Evolutionary conservation across 2,797 vertebrate species (phyloP).

Genomic region (Masticophis lateralis): DNA sequence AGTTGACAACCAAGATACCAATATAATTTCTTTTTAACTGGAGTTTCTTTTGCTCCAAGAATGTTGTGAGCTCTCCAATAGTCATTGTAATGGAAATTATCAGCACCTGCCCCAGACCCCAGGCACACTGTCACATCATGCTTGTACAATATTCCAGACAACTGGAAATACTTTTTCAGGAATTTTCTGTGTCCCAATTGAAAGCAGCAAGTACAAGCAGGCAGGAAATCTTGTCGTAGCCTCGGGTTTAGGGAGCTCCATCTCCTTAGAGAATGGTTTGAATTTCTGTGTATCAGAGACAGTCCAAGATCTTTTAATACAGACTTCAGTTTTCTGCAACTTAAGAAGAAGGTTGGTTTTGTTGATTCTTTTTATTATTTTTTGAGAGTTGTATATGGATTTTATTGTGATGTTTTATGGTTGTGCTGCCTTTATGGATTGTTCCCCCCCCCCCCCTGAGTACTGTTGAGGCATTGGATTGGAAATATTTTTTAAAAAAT

Average conservation of each 20-base stretch:
- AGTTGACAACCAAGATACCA: neutral
- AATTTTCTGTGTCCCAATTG: neutral
- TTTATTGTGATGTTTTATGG: conserved; percentile 18
- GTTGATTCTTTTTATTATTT: conserved; percentile 1
- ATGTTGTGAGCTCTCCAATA: neutral
- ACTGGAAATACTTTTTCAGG: neutral
- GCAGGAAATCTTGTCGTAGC: neutral
- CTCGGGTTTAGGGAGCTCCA: neutral
- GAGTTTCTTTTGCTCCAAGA: neutral
- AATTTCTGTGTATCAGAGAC: neutral
- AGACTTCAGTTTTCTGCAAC: neutral
- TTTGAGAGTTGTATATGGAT: conserved; percentile 1
- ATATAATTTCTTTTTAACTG: neutral
- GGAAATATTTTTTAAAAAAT: neutral
- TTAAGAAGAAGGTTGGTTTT: conserved; percentile 6
- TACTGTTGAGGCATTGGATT: neutral
- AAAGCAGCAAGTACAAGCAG: neutral
- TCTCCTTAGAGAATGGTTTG: neutral
- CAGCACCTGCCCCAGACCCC: neutral
- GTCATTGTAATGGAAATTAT: neutral
- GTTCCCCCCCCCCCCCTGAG: too few species aligned
- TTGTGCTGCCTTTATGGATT: neutral
- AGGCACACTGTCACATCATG: neutral
- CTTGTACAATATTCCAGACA: neutral
- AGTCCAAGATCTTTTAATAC: neutral